These are phyloP conservation scores for Uria aalge DNA, from an alignment of 2,113 vertebrate species.

Conservation along the genomic window DNA sequence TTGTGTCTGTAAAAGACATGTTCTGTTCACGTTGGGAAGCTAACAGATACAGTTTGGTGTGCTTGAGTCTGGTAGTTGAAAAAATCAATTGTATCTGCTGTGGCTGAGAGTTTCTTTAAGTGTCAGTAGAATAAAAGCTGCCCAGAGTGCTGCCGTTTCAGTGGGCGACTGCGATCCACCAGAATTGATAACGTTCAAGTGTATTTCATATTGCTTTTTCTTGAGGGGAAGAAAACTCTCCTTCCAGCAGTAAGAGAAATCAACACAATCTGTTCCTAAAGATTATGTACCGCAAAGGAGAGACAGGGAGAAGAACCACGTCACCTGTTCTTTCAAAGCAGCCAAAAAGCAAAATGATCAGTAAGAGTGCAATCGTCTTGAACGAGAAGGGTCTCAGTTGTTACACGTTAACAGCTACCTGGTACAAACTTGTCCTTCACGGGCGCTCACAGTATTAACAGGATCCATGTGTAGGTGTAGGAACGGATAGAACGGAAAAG, in stretches of 20 bases:
- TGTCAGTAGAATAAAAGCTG: not conserved
- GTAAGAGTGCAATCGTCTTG: not conserved
- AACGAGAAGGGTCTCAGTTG: not conserved
- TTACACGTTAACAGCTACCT: not conserved
- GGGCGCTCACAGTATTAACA: not conserved
- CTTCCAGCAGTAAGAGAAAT: not conserved
- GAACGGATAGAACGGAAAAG: not conserved
- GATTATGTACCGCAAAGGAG: rapidly evolving
- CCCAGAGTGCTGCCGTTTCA: not conserved
- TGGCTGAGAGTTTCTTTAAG: not conserved
- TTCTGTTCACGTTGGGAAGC: not conserved
- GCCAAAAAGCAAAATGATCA: not conserved
- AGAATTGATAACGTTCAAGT: not conserved
- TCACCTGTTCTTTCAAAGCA: not conserved
- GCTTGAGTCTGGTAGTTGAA: not conserved
- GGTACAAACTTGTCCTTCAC: not conserved
- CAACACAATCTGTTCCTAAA: not conserved
- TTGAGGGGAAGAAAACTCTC: not conserved
- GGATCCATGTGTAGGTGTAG: not conserved
- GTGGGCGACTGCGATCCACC: not conserved
- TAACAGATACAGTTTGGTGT: not conserved
- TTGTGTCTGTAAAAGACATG: not conserved
- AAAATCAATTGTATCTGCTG: not conserved
- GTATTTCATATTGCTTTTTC: not conserved
- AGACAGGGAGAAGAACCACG: not conserved